Percentiles rank a stretch among this genome's conserved stretches.
These are phyloP conservation scores for Tetramorium alpestre DNA, from an alignment of 1,140 invertebrate genomes.

Conservation along the genomic window DNA sequence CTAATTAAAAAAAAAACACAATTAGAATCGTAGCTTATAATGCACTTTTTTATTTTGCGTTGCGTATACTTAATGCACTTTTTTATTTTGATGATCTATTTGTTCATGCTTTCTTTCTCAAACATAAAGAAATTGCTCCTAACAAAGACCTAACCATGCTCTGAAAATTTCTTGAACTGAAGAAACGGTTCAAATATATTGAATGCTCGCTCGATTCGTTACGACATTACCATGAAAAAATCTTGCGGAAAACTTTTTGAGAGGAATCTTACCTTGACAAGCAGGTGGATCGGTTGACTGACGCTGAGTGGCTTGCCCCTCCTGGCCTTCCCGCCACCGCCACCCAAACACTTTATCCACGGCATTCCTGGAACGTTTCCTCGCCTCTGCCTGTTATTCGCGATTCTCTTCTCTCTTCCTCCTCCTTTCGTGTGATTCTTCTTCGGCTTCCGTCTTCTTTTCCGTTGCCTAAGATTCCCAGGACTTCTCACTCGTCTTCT, in stretches of 20 bases:
- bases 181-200: background rate
- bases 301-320: constrained; percentile 84
- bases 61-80: too few species aligned
- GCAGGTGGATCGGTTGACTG: constrained; percentile 85
- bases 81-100: background rate
- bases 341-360: constrained; percentile 85
- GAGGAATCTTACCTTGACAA: constrained; percentile 81
- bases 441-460: constrained; percentile 26
- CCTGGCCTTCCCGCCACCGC: constrained; percentile 80
- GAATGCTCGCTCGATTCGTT: constrained; percentile 26
- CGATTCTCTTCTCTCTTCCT: constrained; percentile 22
- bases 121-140: background rate
- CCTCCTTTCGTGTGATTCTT: constrained; percentile 19
- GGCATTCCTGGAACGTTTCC: constrained; percentile 81
- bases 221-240: constrained; percentile 22
- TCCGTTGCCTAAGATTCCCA: constrained; percentile 32
- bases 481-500: constrained; percentile 54
- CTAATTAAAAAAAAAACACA: background rate
- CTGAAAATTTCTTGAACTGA: background rate
- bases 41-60: too few species aligned
- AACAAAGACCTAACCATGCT: background rate
- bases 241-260: constrained; percentile 50
- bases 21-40: background rate
- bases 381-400: constrained; percentile 62
- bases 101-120: background rate